Conservation (phyloP, 2,113 vertebrate species). For the Carettochelys insculpta region DNA sequence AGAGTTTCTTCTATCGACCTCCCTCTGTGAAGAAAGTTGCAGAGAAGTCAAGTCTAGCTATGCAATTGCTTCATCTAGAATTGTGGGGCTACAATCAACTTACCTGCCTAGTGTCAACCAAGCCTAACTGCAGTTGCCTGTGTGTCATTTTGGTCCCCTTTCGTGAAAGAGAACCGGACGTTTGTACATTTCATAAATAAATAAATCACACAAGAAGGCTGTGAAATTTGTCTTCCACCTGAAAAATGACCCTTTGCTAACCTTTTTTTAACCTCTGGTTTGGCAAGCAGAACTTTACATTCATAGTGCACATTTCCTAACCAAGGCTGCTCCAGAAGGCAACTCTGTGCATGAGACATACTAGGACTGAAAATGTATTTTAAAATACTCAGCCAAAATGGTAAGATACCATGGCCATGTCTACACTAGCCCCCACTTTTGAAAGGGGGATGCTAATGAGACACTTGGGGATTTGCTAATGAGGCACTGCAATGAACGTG, state of each 20-base stretch:
- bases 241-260: background rate
- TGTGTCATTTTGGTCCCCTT: rapidly evolving
- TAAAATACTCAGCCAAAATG: background rate
- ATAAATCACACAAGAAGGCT: rapidly evolving
- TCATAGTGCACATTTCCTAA: background rate
- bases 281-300: background rate
- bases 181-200: rapidly evolving
- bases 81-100: too few relatives aligned
- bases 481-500: too few relatives aligned
- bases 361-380: background rate
- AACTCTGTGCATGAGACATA: background rate
- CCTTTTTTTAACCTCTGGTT: background rate
- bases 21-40: too few relatives aligned
- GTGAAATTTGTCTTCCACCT: background rate
- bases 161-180: background rate
- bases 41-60: too few relatives aligned
- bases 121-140: background rate
- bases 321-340: background rate
- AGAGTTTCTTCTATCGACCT: too few relatives aligned
- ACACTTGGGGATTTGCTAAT: too few relatives aligned
- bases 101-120: too few relatives aligned
- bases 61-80: too few relatives aligned
- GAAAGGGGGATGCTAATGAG: too few relatives aligned
- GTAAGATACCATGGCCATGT: background rate
- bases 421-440: too few relatives aligned